phyloP scores from a whole-genome alignment of 1,140 invertebrate genomes.

The Calliopsis andreniformis region DNA sequence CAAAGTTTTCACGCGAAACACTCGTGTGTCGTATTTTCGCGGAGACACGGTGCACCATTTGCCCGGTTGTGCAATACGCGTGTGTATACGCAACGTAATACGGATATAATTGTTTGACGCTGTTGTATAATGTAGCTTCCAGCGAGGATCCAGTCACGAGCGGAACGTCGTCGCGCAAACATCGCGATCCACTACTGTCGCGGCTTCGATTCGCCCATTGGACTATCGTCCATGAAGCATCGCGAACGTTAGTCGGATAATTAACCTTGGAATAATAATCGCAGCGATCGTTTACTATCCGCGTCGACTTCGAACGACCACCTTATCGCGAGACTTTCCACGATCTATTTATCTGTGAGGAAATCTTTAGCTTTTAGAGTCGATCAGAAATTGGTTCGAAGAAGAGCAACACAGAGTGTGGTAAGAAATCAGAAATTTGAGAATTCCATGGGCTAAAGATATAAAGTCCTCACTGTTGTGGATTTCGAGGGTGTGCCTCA shows the following conservation, averaged over 20 bases:
- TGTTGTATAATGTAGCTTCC: conserved; percentile 65
- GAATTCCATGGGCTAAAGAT: too few species aligned
- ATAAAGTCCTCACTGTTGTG: too few species aligned
- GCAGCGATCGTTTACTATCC: not conserved
- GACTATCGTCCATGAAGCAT: not conserved
- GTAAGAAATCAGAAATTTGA: too few species aligned
- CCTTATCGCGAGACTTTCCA: not conserved
- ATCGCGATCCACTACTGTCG: not conserved
- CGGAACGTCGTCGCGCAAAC: conserved; percentile 31
- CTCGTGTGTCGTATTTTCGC: conserved; percentile 7
- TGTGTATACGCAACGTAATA: conserved; percentile 67
- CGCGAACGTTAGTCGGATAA: not conserved
- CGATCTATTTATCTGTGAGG: too few species aligned
- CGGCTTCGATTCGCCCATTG: not conserved
- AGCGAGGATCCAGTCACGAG: conserved; percentile 55
- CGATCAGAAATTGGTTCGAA: too few species aligned
- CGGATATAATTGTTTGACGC: conserved; percentile 71
- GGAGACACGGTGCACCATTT: conserved; percentile 9
- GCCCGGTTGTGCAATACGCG: conserved; percentile 46
- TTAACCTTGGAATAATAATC: conserved; percentile 11
- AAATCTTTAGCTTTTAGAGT: too few species aligned
- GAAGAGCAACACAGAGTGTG: too few species aligned
- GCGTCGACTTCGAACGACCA: not conserved
- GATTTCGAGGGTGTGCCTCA: too few species aligned
- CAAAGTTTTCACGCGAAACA: conserved; percentile 16